Percentiles rank a stretch among this genome's conserved stretches.
Conservation (phyloP, 2,113 vertebrate genomes). For the Thalassarche chlororhynchos region DNA sequence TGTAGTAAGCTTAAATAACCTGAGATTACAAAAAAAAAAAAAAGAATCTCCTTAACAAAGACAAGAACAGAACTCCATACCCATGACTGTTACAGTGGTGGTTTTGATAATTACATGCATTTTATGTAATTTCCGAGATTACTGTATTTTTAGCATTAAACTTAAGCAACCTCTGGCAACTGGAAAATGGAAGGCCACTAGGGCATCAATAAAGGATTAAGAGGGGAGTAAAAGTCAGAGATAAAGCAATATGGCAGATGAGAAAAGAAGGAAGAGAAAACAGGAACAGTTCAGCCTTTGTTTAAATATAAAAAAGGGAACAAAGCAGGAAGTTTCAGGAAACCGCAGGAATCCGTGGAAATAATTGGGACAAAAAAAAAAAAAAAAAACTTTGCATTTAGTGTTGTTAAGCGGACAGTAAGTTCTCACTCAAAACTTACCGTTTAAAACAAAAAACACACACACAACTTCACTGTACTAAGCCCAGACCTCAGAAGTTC, state of each 20-base stretch:
- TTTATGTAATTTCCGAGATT: not conserved
- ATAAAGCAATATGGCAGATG: not conserved
- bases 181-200: not conserved
- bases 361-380: not conserved
- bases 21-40: not conserved
- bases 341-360: not conserved
- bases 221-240: not conserved
- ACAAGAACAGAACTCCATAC: not conserved
- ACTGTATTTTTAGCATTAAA: not conserved
- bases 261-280: constrained; percentile 23
- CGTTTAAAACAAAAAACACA: not conserved
- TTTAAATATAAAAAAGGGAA: not conserved
- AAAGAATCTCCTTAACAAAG: not conserved
- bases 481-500: not conserved
- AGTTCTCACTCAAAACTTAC: not conserved
- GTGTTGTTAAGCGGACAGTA: not conserved
- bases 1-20: not conserved
- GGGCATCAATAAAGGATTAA: not conserved
- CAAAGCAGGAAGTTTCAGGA: constrained; percentile 8
- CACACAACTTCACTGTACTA: not conserved
- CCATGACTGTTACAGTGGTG: not conserved
- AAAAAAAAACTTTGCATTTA: not conserved
- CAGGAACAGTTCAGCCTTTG: not conserved
- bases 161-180: not conserved
- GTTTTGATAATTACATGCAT: not conserved